A percentile compares a stretch with the other conserved stretches of the same genome.
Evolutionary conservation across 2,888 invertebrate genomes (phyloP).

Genomic region (Drosophila fungiperda): DNA sequence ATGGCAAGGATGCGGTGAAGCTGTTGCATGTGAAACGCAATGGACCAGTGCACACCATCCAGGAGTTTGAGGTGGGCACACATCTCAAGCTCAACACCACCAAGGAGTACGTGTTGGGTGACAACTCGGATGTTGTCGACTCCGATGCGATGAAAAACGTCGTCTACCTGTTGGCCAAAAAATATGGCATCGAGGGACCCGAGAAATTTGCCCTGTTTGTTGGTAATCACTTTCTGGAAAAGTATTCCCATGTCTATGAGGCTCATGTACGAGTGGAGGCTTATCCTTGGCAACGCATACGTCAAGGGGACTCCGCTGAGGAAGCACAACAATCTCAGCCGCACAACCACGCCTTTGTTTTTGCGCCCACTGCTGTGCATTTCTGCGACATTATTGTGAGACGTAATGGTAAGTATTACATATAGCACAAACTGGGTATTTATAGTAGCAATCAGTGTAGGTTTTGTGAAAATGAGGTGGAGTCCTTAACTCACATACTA

Average conservation of each 20-base stretch:
- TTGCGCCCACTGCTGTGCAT: slow-evolving; percentile 88
- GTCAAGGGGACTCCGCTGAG: slow-evolving; percentile 84
- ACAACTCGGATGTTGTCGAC: slow-evolving; percentile 92
- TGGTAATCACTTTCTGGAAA: slow-evolving; percentile 90
- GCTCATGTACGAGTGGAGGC: slow-evolving; percentile 90
- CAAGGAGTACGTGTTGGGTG: slow-evolving; percentile 89
- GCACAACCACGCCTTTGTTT: slow-evolving; percentile 92
- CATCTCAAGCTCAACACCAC: slow-evolving; percentile 89
- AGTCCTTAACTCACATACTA: no score
- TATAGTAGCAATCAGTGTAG: no score
- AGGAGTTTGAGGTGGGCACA: slow-evolving; percentile 91
- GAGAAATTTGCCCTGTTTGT: slow-evolving; percentile 92
- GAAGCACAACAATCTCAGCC: slow-evolving; percentile 73
- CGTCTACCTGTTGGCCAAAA: slow-evolving; percentile 91
- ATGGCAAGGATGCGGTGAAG: slow-evolving; percentile 91
- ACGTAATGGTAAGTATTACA: slow-evolving; percentile 87
- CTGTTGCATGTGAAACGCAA: slow-evolving; percentile 90
- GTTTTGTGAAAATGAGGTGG: no score
- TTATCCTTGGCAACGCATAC: slow-evolving; percentile 91
- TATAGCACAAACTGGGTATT: no score
- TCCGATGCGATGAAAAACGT: slow-evolving; percentile 94
- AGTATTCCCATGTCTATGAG: slow-evolving; percentile 91
- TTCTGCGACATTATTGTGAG: slow-evolving; percentile 89
- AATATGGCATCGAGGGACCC: slow-evolving; percentile 90
- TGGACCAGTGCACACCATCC: slow-evolving; percentile 89